phyloP scores from a whole-genome alignment of 2,113 vertebrate genomes.

The Bothrops jararaca region DNA sequence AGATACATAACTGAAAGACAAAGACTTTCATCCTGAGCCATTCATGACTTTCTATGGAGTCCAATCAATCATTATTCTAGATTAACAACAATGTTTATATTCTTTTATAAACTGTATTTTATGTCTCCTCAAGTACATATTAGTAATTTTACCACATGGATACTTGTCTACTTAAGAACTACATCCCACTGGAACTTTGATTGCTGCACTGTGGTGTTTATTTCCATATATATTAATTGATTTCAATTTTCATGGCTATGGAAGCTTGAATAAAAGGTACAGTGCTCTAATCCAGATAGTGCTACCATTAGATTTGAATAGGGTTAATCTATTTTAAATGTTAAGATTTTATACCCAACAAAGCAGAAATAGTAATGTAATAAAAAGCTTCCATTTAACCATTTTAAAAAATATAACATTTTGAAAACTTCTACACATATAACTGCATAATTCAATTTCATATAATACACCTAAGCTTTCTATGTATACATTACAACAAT shows the following conservation, averaged over 20 bases:
- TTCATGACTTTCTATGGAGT: not conserved
- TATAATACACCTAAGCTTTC: not conserved
- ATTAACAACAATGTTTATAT: not conserved
- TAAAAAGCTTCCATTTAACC: conserved; percentile 22
- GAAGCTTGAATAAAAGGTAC: not conserved
- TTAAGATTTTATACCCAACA: conserved; percentile 2
- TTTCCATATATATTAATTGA: not conserved
- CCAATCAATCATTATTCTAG: not conserved
- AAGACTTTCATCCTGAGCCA: not conserved
- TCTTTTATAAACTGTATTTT: conserved; percentile 3
- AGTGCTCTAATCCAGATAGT: not conserved
- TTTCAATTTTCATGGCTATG: not conserved
- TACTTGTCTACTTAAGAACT: conserved; percentile 36
- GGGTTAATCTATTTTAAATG: not conserved
- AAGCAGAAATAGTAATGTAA: not conserved
- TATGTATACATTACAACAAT: conserved; percentile 15
- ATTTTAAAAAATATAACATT: conserved; percentile 24
- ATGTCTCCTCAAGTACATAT: conserved; percentile 3
- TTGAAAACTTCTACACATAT: conserved; percentile 10
- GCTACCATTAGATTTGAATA: not conserved
- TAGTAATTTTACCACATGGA: conserved; percentile 29
- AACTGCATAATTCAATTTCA: conserved; percentile 16
- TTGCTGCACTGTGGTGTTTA: conserved; percentile 12
- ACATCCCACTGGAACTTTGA: conserved; percentile 23
- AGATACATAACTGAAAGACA: not conserved